Evolutionary conservation across 2,113 vertebrate genomes (phyloP), one percentile per base, ranked within the genome.

Genomic region (Chelonoidis abingdonii): DNA sequence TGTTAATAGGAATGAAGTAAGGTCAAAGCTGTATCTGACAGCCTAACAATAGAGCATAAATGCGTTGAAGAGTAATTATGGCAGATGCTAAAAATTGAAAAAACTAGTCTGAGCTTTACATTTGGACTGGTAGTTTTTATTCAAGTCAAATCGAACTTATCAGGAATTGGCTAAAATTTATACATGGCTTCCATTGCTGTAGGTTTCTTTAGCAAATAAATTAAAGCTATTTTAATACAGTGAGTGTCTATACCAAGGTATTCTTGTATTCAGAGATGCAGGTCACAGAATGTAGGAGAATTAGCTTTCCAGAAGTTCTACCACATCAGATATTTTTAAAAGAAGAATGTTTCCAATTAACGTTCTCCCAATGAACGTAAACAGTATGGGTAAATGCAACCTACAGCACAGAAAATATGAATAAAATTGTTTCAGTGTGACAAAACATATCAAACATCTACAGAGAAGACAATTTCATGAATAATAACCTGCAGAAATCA

Each of bases 21-120:
- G 69, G 76, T 50, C 44, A 90, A 91, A 83, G 88, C 9, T 78
- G 29, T 19, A 80, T 41, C 16, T 80, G 53, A 83, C 85, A 65
- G 78, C 16, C 17, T 47, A 21, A 82, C 78, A 84, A 44, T 1
- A 72, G 88, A 38, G 16, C 57, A 47, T 11, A 69, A 21, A 17
- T 8, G 59, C 54, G 16, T 44, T 10, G 59, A 87, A 88, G 79
- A 10, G 49, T 57, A 11, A 75, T 17, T 17, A 31, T 12, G 9
- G 29, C 50, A 86, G 62, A 21, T 94, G 72, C 52, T 78, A 89
- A 92, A 47, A 78, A 84, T 86, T 25, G 54, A 86, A 90, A 78
- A 12, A 47, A 27, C 4, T 5, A 72, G 4, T 78, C 35, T 54
- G 24, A 93, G 6, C 27, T 47, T 27, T 9, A 29, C 87, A 81